A percentile compares a stretch with the other conserved stretches of the same genome.
Evolutionary conservation across 23 tunicate genomes (phyloP).

Genomic region (Halocynthia roretzi): DNA sequence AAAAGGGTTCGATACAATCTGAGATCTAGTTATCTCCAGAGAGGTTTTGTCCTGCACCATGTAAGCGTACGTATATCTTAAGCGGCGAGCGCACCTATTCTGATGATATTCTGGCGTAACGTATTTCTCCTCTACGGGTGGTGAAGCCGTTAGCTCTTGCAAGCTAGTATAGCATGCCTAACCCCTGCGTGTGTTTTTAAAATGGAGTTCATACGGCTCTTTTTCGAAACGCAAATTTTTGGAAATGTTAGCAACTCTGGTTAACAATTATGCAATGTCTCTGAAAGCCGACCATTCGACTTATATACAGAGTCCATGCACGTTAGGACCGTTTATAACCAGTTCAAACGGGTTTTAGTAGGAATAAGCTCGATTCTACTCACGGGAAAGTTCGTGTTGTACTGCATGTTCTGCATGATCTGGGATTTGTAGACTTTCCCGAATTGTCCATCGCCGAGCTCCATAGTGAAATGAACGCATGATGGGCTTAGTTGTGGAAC

Average conservation of each 20-base stretch:
- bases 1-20: too few species aligned
- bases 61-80: too few species aligned
- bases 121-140: too few species aligned
- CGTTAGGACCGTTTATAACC: conserved; percentile 11
- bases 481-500: conserved; percentile 59
- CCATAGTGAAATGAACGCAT: conserved; percentile 35
- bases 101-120: too few species aligned
- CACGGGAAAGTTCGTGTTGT: conserved; percentile 79
- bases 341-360: conserved; percentile 24
- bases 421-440: conserved; percentile 88
- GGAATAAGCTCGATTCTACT: conserved; percentile 39
- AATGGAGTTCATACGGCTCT: not conserved
- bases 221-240: not conserved
- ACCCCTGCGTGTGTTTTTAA: too few species aligned
- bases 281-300: not conserved
- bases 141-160: too few species aligned
- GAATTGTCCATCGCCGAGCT: conserved; percentile 80
- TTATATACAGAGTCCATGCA: not conserved
- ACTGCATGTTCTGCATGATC: conserved; percentile 54
- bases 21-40: too few species aligned
- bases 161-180: too few species aligned
- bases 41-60: too few species aligned
- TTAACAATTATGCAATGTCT: not conserved
- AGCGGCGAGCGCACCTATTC: too few species aligned
- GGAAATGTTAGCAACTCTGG: not conserved